Conservation (phyloP, 2,113 vertebrate species). For the Dicerorhinus sumatrensis region DNA sequence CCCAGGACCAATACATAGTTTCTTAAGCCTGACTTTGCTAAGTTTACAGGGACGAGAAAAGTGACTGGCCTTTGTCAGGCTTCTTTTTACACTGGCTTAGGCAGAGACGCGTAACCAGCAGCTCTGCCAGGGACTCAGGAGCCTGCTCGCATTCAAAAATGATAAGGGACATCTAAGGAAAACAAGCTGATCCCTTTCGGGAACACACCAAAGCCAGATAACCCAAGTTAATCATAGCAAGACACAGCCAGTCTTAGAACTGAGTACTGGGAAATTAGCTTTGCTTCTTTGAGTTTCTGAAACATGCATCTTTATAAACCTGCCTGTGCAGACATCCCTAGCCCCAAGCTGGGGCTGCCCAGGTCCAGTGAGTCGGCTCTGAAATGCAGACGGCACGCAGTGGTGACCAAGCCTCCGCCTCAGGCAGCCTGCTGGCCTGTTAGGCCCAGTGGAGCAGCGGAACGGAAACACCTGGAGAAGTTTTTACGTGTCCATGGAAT, state of each 20-base stretch:
- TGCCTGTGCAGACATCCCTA: conserved; percentile 90
- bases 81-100: conserved; percentile 35
- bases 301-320: conserved; percentile 94
- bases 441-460: conserved; percentile 70
- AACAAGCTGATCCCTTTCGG: not conserved
- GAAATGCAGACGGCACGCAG: conserved; percentile 70
- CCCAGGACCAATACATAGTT: conserved; percentile 74
- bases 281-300: not conserved
- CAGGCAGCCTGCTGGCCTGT: conserved; percentile 83
- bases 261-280: not conserved
- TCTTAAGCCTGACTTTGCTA: conserved; percentile 63
- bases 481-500: conserved; percentile 91
- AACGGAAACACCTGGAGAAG: conserved; percentile 90
- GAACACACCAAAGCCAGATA: conserved; percentile 7
- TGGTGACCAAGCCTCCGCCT: conserved; percentile 46
- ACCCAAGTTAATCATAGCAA: not conserved
- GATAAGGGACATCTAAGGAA: conserved; percentile 78
- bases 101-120: not conserved
- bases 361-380: conserved; percentile 81
- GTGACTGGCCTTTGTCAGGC: conserved; percentile 53
- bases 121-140: conserved; percentile 78
- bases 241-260: not conserved
- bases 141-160: conserved; percentile 51
- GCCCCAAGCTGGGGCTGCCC: conserved; percentile 86
- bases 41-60: conserved; percentile 65